Base-by-base conservation (phyloP, 2,797 vertebrate genomes). In the Notolepis coatsorum region DNA sequence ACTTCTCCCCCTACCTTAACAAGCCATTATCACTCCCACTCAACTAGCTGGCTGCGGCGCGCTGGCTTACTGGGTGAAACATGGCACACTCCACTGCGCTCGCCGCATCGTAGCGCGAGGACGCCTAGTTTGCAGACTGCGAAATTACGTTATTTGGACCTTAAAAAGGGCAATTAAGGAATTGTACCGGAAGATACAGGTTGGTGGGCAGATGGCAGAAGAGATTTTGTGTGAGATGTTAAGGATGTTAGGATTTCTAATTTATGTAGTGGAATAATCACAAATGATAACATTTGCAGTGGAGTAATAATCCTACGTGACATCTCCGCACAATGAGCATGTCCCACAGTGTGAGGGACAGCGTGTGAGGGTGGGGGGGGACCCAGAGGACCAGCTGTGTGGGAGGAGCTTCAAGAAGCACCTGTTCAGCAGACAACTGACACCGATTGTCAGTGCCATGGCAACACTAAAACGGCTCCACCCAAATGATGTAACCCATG, bases 1-100 rank as follows among this genome's bases (percentile, higher is more conserved):
- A 42, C 64, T 65, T 70, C 57, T 75, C 78, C 79, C 80, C 67
- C 43, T 71, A 77, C 76, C 86, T 82, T 84, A 86, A 88, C 85
- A 77, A 84, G 84, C 72, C 79, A 79, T 88, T 78, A 89, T 82
- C 68, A 60, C 63, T 68, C n/a, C 55, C 10, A 54, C 60, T 57
- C 66, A 52, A 47, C 58, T 41, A 43, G 45, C 35, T 60, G 47
- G 50, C 15, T n/a, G 38, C 28, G 53, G 49, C 58, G 13, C 41
- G 31, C 39, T n/a, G 65, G 63, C 66, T 20, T 50, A 39, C 46
- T 38, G 39, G 3, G 73, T 84, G 80, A 85, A 84, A 75, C 71
- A 81, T 78, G 82, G 62, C 61, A 58, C 62, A 70, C 72, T 65
- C 67, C 66, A 49, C 25, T 0, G 1, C 13, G 4, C 51, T 31